Evolutionary conservation across 2,797 vertebrate genomes (phyloP), one percentile per base, ranked within the genome.

Genomic region (Tolypeutes matacus): DNA sequence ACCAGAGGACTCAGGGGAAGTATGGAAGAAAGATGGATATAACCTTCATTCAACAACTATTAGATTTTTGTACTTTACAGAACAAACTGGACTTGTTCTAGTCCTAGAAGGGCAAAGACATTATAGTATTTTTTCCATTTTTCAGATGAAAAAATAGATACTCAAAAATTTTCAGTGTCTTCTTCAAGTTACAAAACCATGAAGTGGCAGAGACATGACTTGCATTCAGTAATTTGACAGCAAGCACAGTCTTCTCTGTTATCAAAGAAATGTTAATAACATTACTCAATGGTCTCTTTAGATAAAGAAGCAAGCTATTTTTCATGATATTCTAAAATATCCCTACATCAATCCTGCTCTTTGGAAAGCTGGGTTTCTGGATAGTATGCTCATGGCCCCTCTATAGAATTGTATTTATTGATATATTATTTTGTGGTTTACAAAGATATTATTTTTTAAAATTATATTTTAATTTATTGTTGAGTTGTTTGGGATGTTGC

Each of bases 351-450:
- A 72, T 5, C 27, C 65, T 20, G 13, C 39, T 27, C 18, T 2
- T 4, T 4, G 23, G 31, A 69, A 6, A 27, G 2, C 29, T 29
- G 17, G 23, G 20, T 65, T 46, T 36, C 60, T 10, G 3, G 14
- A 13, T 1, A 51, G 14, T 25, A 15, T 3, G 23, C 13, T 1
- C 2, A 0, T 0, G 0, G 46, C 0, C 21, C 1, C 5, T 49
- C 9, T 17, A 3, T 11, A 62, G 34, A 89, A 23, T 1, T 31
- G 6, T 58, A 27, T 25, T 2, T 49, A 8, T 17, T 4, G 7
- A 23, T 9, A 5, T 2, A 2, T 34, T 46, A 10, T 78, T n/a
- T 12, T 4, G 46, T 36, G 49, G 13, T 42, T 82, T 8, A 29
- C 60, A 65, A 75, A 65, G 23, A 27, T 1, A 2, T 14, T 29